Evolutionary conservation across 2,113 vertebrate genomes (phyloP).

Genomic region (Melanotaenia duboulayi): DNA sequence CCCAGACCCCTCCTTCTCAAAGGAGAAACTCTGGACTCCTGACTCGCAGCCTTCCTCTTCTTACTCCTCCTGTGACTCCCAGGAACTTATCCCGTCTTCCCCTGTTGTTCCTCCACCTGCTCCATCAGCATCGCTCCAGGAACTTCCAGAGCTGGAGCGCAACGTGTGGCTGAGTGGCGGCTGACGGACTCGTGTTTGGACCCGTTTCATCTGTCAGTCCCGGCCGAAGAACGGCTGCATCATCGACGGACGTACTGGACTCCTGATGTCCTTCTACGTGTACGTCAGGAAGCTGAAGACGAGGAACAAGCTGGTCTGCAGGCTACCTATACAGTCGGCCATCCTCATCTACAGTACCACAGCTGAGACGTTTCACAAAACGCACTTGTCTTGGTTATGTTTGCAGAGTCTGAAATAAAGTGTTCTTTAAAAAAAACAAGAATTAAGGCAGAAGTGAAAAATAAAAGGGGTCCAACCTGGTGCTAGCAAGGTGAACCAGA

Average conservation of each 20-base stretch:
- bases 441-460: no score
- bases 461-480: no score
- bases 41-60: slow-evolving; percentile 63
- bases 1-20: slow-evolving; percentile 70
- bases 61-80: slow-evolving; percentile 55
- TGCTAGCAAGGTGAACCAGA: no score
- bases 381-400: no score
- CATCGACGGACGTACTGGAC: slow-evolving; percentile 93
- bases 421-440: no score
- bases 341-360: slow-evolving; percentile 88
- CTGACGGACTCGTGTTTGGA: slow-evolving; percentile 88
- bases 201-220: slow-evolving; percentile 95
- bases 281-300: slow-evolving; percentile 95
- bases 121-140: slow-evolving; percentile 63
- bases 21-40: slow-evolving; percentile 57
- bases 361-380: slow-evolving; percentile 10
- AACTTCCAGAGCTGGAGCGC: slow-evolving; percentile 84
- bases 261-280: slow-evolving; percentile 93
- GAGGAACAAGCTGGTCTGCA: slow-evolving; percentile 94
- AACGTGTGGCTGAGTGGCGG: slow-evolving; percentile 80
- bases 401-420: background rate
- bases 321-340: slow-evolving; percentile 94
- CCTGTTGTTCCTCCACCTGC: slow-evolving; percentile 47
- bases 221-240: slow-evolving; percentile 96
- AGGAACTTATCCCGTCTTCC: slow-evolving; percentile 68